Base-by-base conservation (phyloP, 2,113 vertebrate species). In the Leptodactylus fuscus region DNA sequence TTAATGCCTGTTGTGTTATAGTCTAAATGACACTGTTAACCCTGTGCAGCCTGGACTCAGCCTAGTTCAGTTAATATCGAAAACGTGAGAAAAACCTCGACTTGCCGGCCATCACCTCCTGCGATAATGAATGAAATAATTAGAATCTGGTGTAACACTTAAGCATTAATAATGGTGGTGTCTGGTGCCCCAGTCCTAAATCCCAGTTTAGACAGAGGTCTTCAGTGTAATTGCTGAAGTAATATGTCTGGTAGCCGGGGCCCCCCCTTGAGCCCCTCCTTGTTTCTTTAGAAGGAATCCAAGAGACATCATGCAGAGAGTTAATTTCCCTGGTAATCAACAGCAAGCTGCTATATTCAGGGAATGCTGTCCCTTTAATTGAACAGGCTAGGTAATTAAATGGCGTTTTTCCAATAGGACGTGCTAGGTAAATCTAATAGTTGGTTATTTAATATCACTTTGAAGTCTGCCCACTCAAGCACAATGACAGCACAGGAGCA, bases 361-460 rank as follows among this genome's bases (percentile, higher is more conserved):
- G 91, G 94, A 95, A 95, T 93, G 95, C 95, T 95, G 94, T 96
- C 96, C 94, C 95, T 97, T 96, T 98, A 98, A 98, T 98, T 98
- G 97, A 98, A 98, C 97, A 96, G 97, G 96, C 95, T 94, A 97
- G 97, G 97, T 98, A 99, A 98, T 99, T 99, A 99, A 98, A 98
- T 99, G 96, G 98, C 97, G 97, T 96, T 98, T 98, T 97, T 98
- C 97, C 96, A 98, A 98, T 97, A 97, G 96, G 94, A 97, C 92
- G 96, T 97, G 97, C 96, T 95, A 98, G 97, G 96, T 98, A 98
- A 99, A 98, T 98, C 95, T 98, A 99, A 98, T 98, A 98, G 96
- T 98, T 98, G 96, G 96, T 99, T 98, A 98, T 98, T 98, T 98
- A 98, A 98, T 98, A 98, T 98, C 96, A 97, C 97, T 99, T 97